A percentile compares a stretch with the other conserved stretches of the same genome.
phyloP scores from a whole-genome alignment of 2,888 invertebrate species.

The Stenodema calcarata region DNA sequence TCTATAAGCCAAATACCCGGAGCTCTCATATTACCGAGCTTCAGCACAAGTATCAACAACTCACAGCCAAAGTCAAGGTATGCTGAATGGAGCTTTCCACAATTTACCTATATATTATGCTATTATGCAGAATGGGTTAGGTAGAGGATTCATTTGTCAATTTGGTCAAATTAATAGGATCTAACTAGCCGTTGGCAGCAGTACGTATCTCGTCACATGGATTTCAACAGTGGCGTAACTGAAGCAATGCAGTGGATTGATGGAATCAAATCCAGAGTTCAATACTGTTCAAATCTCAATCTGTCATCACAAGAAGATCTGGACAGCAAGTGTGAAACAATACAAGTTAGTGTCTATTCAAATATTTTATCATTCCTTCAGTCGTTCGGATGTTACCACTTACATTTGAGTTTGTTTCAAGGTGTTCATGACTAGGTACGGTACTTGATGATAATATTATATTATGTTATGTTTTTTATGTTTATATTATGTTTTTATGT shows the following conservation, averaged over 20 bases:
- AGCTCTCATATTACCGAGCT: conserved; percentile 87
- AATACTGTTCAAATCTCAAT: conserved; percentile 83
- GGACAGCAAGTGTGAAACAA: conserved; percentile 81
- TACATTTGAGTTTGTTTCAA: too few species aligned
- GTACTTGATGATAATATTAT: too few species aligned
- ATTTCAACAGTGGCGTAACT: conserved; percentile 80
- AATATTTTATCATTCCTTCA: too few species aligned
- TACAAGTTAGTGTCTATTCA: conserved; percentile 62
- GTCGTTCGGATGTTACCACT: too few species aligned
- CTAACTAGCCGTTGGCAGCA: conserved; percentile 90
- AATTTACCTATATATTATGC: background rate
- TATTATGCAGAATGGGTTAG: background rate
- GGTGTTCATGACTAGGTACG: too few species aligned
- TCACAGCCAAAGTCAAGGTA: conserved; percentile 85
- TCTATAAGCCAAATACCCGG: conserved; percentile 78
- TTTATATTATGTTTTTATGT: too few species aligned
- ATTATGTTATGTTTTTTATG: too few species aligned
- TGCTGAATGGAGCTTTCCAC: background rate
- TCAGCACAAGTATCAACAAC: conserved; percentile 89
- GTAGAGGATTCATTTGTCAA: too few species aligned
- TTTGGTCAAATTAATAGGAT: conserved; percentile 65
- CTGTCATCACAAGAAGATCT: conserved; percentile 84
- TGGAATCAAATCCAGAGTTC: conserved; percentile 81
- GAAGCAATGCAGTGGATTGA: conserved; percentile 86
- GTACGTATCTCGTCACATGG: conserved; percentile 85